A percentile compares a stretch with the other conserved stretches of the same genome.
These are phyloP conservation scores for Gadus macrocephalus DNA, from an alignment of 2,113 vertebrate genomes.

Conservation along the genomic window DNA sequence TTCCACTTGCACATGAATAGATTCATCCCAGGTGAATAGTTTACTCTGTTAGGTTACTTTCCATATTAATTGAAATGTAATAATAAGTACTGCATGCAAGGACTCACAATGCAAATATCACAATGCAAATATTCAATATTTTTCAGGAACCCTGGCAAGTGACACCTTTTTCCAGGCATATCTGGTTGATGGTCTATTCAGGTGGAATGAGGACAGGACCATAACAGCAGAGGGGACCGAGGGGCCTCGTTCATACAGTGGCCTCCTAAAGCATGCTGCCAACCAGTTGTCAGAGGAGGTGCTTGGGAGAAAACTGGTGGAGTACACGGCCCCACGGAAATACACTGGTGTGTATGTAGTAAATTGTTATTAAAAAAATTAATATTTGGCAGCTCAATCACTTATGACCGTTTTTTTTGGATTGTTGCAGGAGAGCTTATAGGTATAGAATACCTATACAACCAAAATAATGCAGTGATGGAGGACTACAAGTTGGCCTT, in stretches of 20 bases:
- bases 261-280: slow-evolving; percentile 3
- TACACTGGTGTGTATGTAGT: background rate
- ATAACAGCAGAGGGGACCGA: background rate
- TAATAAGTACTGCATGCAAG: background rate
- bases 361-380: background rate
- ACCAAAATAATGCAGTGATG: slow-evolving; percentile 2
- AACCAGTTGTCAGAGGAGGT: slow-evolving; percentile 6
- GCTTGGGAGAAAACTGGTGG: background rate
- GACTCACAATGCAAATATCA: background rate
- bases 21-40: background rate
- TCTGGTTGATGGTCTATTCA: background rate
- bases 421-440: slow-evolving; percentile 2
- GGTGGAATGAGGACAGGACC: slow-evolving; percentile 12
- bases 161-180: slow-evolving; percentile 3
- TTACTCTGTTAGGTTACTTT: too few species aligned
- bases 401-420: background rate
- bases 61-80: too few species aligned
- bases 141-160: slow-evolving; percentile 8
- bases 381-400: background rate
- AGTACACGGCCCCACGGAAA: background rate
- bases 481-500: slow-evolving; percentile 5
- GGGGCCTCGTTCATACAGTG: slow-evolving; percentile 1
- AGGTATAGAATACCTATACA: background rate
- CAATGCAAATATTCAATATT: background rate
- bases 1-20: slow-evolving; percentile 13